These are phyloP conservation scores for Lithobates sylvaticus DNA, from an alignment of 2,797 vertebrate species.

Conservation along the genomic window DNA sequence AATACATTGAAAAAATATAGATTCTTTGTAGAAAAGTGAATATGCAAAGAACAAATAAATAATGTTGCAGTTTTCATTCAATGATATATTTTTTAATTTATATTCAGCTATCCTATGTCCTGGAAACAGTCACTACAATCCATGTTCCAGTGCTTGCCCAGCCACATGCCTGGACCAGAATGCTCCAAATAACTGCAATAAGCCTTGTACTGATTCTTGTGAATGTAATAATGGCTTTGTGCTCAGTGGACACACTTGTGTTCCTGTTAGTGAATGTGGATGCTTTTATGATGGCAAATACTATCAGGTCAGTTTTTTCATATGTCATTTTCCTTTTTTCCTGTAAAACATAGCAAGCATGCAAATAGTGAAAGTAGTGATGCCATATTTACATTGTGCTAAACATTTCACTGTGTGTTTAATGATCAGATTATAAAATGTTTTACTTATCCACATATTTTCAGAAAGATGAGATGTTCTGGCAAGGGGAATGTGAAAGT, in stretches of 20 bases:
- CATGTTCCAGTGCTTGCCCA: constrained; percentile 77
- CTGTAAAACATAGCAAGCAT: neutral
- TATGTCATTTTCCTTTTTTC: neutral
- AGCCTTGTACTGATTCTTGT: constrained; percentile 76
- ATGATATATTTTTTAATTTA: neutral
- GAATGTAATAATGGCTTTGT: constrained; percentile 76
- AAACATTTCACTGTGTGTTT: neutral
- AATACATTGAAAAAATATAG: neutral
- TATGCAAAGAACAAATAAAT: neutral
- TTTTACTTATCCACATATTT: neutral
- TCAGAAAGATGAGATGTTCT: constrained; percentile 70
- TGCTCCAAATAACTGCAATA: constrained; percentile 63
- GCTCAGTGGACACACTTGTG: constrained; percentile 76
- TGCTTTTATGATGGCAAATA: constrained; percentile 74
- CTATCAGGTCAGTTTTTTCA: constrained; percentile 68
- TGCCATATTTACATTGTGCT: neutral
- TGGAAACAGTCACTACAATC: constrained; percentile 77
- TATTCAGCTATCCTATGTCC: constrained; percentile 72
- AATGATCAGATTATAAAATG: neutral
- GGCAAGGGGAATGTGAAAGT: constrained; percentile 63
- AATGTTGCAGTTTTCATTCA: neutral
- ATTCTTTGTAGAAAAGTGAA: neutral
- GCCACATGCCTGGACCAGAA: constrained; percentile 71
- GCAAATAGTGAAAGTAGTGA: neutral
- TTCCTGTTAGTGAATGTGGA: constrained; percentile 71